A percentile compares a stretch with the other conserved stretches of the same genome.
These are phyloP conservation scores for Trichogramma evanescens DNA, from an alignment of 2,888 invertebrate species.

Conservation along the genomic window DNA sequence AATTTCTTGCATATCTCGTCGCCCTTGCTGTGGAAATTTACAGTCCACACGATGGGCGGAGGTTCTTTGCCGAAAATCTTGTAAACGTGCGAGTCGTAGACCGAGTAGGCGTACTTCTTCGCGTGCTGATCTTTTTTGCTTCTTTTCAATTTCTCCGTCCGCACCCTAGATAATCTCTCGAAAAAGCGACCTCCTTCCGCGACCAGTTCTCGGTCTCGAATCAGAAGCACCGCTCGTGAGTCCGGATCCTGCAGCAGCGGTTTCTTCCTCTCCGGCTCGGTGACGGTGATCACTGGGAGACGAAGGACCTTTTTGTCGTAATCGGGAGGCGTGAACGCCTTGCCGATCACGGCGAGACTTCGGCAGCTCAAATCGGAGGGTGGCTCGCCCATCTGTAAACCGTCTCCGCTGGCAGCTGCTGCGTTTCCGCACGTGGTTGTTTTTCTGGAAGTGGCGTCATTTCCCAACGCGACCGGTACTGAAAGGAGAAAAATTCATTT, in stretches of 20 bases:
- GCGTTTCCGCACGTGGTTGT: neutral
- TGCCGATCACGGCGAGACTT: constrained; percentile 26
- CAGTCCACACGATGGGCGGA: constrained; percentile 23
- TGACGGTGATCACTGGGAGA: constrained; percentile 25
- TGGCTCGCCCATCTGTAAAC: neutral
- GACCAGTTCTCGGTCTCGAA: constrained; percentile 31
- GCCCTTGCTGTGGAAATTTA: constrained; percentile 23
- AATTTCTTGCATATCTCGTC: constrained; percentile 14
- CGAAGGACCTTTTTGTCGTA: neutral
- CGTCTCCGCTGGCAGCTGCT: constrained; percentile 14
- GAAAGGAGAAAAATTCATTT: no score
- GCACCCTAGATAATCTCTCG: neutral
- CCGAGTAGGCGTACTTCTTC: constrained; percentile 11
- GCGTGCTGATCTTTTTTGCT: neutral
- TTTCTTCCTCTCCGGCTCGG: neutral
- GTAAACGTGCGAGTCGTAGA: constrained; percentile 2
- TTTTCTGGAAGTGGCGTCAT: constrained; percentile 16
- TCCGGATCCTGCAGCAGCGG: constrained; percentile 7
- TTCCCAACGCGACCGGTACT: constrained; percentile 6
- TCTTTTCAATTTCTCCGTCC: neutral
- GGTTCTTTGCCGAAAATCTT: constrained; percentile 5
- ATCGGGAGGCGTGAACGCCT: neutral
- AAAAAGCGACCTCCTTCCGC: constrained; percentile 9
- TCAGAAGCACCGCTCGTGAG: constrained; percentile 24
- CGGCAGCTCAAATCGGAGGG: no score